Base-by-base conservation (phyloP, 2,888 invertebrate genomes). In the Lissocephala sabroskyi region DNA sequence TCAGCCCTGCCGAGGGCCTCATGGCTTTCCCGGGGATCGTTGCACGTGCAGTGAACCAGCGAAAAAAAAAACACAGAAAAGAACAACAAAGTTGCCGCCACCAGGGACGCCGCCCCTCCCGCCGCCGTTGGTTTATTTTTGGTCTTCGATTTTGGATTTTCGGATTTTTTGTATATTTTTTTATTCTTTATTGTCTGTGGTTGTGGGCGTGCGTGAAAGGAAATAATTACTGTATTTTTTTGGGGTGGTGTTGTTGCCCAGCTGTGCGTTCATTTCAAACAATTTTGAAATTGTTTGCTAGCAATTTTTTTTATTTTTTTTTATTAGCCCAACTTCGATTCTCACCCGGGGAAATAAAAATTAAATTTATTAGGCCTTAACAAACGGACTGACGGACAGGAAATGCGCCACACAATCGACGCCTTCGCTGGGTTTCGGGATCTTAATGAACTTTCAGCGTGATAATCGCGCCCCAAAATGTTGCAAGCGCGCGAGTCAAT, bases 211-310 rank as follows among this genome's bases (percentile, higher is more conserved):
- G 58, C 70, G 68, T 66, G 60, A 75, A 65, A 58, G 66, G 60
- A 76, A 76, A 68, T 73, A 73, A 73, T 68, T 73, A 59, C 74
- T 62, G 58, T 65, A 63, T 73, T 66, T 66, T 54, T 57, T 56
- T 35, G 33, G 40, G 14, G 30, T 37, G 23, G 10, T 37, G 10
- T 37, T 37, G 46, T 44, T 11, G 48, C 48, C 62, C 49, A 56
- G 53, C 53, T 62, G 52, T 35, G 59, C 55, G 61, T 66, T 70
- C 13, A 41, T 18, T 41, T 41, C 16, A 41, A 41, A 41, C 29
- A 32, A 30, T 41, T 30, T 18, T 40, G 47, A 60, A 52, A 50
- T 55, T 57, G 64, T 62, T 65, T 40, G 65, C 62, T 52, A 66
- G 56, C 52, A 52, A 44, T 49, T 23, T 23, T 23, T 23, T 23